Evolutionary conservation across 2,888 invertebrate species (phyloP).

Genomic region (Candidula unifasciata): DNA sequence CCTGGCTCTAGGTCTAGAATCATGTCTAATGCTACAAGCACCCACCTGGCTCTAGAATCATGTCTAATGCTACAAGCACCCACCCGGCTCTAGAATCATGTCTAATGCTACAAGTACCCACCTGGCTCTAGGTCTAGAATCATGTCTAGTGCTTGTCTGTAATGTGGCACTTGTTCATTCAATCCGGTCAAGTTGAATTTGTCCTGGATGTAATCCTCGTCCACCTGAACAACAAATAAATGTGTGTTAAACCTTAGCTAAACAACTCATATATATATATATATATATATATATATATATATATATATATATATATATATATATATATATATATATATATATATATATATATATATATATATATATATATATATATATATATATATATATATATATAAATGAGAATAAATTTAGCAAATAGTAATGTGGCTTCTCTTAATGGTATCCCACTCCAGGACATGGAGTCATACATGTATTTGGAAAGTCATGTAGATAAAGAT

Average conservation of each 20-base stretch:
- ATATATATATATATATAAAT: not conserved
- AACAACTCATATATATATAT: not conserved
- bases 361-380: not conserved
- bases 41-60: conserved; percentile 96
- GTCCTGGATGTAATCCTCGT: conserved; percentile 99
- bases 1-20: conserved; percentile 99
- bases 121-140: conserved; percentile 99
- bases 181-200: conserved; percentile 99
- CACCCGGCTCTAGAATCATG: conserved; percentile 98
- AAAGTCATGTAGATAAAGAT: too few species aligned
- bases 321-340: not conserved
- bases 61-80: conserved; percentile 80
- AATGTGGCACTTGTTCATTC: conserved; percentile 99
- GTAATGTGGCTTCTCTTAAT: too few species aligned
- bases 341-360: not conserved
- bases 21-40: too few species aligned
- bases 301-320: not conserved
- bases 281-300: not conserved
- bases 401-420: too few species aligned
- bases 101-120: conserved; percentile 81
- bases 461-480: too few species aligned
- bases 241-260: too few species aligned
- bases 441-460: too few species aligned
- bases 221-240: conserved; percentile 86
- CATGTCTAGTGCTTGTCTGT: conserved; percentile 99